phyloP scores from a whole-genome alignment of 2,888 invertebrate genomes.

The Octonoba sinensis region DNA sequence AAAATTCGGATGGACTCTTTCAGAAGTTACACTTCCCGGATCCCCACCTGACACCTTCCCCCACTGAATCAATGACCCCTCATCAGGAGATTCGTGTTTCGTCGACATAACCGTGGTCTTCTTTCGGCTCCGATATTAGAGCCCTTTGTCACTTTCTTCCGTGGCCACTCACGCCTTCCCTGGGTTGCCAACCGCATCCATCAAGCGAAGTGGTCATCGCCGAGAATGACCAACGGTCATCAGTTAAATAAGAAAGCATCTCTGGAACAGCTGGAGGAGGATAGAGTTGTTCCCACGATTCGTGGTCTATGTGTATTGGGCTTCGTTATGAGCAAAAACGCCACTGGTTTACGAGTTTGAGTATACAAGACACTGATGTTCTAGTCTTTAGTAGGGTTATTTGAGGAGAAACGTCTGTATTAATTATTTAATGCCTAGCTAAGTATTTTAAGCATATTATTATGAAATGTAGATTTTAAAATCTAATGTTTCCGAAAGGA shows the following conservation, averaged over 20 bases:
- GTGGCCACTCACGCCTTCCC: slow-evolving; percentile 43
- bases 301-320: too few relatives aligned
- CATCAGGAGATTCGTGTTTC: slow-evolving; percentile 48
- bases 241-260: slow-evolving; percentile 19
- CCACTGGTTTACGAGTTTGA: too few relatives aligned
- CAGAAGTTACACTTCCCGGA: neutral
- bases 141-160: slow-evolving; percentile 51
- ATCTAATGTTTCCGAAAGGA: too few relatives aligned
- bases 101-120: slow-evolving; percentile 33
- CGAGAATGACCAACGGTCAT: slow-evolving; percentile 42
- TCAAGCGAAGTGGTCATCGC: slow-evolving; percentile 23
- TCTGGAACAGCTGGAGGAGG: neutral
- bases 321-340: too few relatives aligned
- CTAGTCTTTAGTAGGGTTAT: too few relatives aligned
- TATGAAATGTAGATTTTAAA: too few relatives aligned
- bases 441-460: too few relatives aligned
- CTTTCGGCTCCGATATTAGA: slow-evolving; percentile 44
- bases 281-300: neutral
- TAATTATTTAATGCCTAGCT: too few relatives aligned
- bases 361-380: too few relatives aligned
- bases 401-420: too few relatives aligned
- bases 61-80: slow-evolving; percentile 31
- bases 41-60: slow-evolving; percentile 16
- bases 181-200: slow-evolving; percentile 26
- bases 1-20: too few relatives aligned